Base-by-base conservation (phyloP, 2,113 vertebrate species). In the Anguilla rostrata region DNA sequence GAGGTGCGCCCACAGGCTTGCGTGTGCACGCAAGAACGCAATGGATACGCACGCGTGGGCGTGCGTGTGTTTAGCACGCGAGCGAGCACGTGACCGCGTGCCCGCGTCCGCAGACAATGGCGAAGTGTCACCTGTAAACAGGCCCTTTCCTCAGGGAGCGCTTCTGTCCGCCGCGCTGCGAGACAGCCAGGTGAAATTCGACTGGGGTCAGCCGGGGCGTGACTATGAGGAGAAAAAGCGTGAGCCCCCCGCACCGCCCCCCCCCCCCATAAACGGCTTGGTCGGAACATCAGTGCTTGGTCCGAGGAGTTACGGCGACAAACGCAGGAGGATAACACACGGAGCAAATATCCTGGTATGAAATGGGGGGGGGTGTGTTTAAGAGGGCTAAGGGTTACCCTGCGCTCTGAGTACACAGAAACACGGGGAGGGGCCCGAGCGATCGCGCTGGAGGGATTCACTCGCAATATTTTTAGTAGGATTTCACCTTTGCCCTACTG, bases 401-500 rank as follows among this genome's bases (percentile, higher is more conserved):
- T 26, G 20, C 71, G 34, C 81, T 41, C 16, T 9, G 81, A 49
- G 8, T 0, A 82, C 49, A 83, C 60, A 83, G 41, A 41, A 86
- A 14, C 7, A 22, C 7, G 22, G n/a, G 85, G 40, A 16, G 60
- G 20, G 0, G 11, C 49, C 9, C 1, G n/a, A 4, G n/a, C 46
- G 20, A 18, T 60, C 56, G 3, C 15, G 56, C 14, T 16, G 9
- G 26, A 66, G 60, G 80, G 85, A 66, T 81, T 81, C 14, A 9
- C 40, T 86, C 53, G 49, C 78, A 20, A 56, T 81, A 86, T 83
- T 86, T 83, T 82, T 82, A 86, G 85, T n/a, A 5, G 6, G 57
- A 39, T 49, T 53, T 81, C 66, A 86, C 85, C 60, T 71, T 49
- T 81, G 81, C 56, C 60, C 63, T 34, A 71, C 66, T 86, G 39